Evolutionary conservation across 2,113 vertebrate species (phyloP).

Genomic region (Heptranchias perlo): DNA sequence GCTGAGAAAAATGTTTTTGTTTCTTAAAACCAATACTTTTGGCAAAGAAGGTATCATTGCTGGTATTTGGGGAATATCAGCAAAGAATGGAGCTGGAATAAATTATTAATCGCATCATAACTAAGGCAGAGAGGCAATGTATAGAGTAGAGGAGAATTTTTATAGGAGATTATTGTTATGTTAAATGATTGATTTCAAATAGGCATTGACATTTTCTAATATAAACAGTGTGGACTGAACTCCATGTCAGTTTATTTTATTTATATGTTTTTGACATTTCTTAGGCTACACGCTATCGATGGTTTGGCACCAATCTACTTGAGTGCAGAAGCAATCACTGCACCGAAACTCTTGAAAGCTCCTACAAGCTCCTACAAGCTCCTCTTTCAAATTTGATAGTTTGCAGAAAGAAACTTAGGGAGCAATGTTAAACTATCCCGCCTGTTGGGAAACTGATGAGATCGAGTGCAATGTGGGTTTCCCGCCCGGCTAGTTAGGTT

Average conservation of each 20-base stretch:
- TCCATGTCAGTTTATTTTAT: background rate
- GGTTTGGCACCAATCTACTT: background rate
- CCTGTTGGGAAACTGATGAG: too few species aligned
- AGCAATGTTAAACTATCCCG: background rate
- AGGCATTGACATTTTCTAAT: background rate
- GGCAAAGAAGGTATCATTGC: too few species aligned
- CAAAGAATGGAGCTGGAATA: background rate
- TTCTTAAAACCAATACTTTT: background rate
- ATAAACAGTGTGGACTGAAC: background rate
- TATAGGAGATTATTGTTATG: background rate
- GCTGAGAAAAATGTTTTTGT: background rate
- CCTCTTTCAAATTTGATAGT: background rate
- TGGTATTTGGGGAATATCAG: background rate
- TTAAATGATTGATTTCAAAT: background rate
- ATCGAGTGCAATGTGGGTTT: too few species aligned
- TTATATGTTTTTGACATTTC: background rate
- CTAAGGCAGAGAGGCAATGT: background rate
- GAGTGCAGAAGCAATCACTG: background rate
- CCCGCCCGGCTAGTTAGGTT: background rate
- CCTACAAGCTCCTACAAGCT: background rate
- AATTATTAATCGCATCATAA: background rate
- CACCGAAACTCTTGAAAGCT: background rate
- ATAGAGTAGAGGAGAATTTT: background rate
- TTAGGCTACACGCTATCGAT: background rate
- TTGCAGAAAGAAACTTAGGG: background rate